Percentiles rank a stretch among this genome's conserved stretches.
Conservation (phyloP, 2,797 vertebrate genomes). For the Fundulus diaphanus region DNA sequence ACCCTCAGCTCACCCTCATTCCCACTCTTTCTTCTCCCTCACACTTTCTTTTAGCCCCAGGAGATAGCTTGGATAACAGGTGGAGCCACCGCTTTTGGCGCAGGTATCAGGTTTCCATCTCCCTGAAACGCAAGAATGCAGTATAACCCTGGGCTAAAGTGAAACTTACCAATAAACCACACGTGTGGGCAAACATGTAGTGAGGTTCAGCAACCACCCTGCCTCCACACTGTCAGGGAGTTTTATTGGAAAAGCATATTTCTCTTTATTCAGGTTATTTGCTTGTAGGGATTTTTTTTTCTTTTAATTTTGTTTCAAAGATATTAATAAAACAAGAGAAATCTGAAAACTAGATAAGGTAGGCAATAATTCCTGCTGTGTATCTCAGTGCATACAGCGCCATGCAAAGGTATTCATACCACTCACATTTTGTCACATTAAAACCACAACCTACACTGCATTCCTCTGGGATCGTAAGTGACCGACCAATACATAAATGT, state of each 20-base stretch:
- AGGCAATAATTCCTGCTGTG: neutral
- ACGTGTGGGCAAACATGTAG: slow-evolving; percentile 9
- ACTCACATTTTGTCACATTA: neutral
- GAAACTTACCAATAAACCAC: slow-evolving; percentile 55
- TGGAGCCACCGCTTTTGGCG: slow-evolving; percentile 62
- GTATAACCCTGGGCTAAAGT: slow-evolving; percentile 50
- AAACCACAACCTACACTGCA: neutral
- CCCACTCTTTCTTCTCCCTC: slow-evolving; percentile 62
- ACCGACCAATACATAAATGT: neutral
- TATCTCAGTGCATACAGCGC: neutral
- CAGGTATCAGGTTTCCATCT: slow-evolving; percentile 67
- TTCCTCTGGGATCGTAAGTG: neutral
- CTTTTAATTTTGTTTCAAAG: neutral
- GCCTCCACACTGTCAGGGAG: slow-evolving; percentile 10
- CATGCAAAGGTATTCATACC: neutral
- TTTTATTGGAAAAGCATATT: slow-evolving; percentile 32
- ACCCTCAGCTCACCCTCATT: slow-evolving; percentile 53
- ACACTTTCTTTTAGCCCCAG: slow-evolving; percentile 58
- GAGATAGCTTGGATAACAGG: slow-evolving; percentile 73
- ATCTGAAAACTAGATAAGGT: neutral
- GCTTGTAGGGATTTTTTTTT: neutral
- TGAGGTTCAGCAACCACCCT: slow-evolving; percentile 6
- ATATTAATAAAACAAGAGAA: neutral
- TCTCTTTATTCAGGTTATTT: slow-evolving; percentile 34
- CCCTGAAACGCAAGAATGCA: slow-evolving; percentile 67